These are phyloP conservation scores for Proterorhinus semilunaris DNA, from an alignment of 2,113 vertebrate genomes.

Conservation along the genomic window DNA sequence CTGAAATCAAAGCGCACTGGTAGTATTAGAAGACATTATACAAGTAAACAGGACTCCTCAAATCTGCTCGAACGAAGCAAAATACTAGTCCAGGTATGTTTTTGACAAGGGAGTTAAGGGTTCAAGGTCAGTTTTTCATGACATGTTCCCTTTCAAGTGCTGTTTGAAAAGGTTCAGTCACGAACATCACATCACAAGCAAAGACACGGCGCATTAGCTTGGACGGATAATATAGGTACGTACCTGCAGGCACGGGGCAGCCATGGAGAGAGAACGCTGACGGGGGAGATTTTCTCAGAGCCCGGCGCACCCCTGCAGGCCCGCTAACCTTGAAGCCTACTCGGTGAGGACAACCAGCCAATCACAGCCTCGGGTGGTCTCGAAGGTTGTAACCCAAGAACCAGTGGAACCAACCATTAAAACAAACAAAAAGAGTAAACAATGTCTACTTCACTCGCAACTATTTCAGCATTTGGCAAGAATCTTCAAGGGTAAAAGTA, in stretches of 20 bases:
- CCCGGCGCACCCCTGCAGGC: conserved; percentile 47
- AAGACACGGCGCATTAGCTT: conserved; percentile 57
- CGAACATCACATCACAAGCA: conserved; percentile 11
- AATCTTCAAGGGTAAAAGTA: too few species aligned
- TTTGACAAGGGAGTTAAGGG: too few species aligned
- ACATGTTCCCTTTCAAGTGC: too few species aligned
- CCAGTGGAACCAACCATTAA: background rate
- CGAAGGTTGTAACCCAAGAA: background rate
- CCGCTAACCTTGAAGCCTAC: conserved; percentile 51
- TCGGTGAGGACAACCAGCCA: background rate
- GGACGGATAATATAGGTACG: conserved; percentile 23
- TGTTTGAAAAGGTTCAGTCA: too few species aligned
- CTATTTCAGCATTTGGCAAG: too few species aligned
- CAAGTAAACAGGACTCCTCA: too few species aligned
- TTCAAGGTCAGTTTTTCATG: too few species aligned
- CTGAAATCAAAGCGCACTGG: too few species aligned
- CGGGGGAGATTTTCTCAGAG: conserved; percentile 50
- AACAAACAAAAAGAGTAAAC: background rate
- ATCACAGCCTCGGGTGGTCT: conserved; percentile 16
- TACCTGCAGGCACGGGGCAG: conserved; percentile 26
- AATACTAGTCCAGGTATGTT: too few species aligned
- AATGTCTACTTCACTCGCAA: background rate
- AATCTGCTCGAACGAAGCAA: too few species aligned
- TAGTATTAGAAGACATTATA: too few species aligned
- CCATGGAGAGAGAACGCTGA: conserved; percentile 52